These are phyloP conservation scores for Ciconia boyciana DNA, from an alignment of 2,113 vertebrate genomes.

Conservation along the genomic window DNA sequence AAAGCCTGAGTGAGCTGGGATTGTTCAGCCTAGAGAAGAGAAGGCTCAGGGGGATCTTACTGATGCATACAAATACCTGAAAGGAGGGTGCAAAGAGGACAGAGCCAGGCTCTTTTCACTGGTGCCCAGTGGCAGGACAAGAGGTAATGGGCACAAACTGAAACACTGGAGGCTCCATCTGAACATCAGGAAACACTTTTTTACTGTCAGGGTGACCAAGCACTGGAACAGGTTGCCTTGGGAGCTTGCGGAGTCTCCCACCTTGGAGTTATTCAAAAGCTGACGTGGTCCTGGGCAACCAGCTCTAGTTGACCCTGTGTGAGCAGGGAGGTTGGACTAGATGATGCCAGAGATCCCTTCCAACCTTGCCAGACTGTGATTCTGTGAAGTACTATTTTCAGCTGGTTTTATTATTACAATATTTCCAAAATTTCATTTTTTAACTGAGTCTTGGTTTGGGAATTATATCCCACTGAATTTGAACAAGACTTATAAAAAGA, in stretches of 20 bases:
- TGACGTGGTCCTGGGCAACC: not conserved
- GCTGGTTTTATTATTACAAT: not conserved
- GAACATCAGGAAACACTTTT: not conserved
- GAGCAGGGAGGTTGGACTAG: not conserved
- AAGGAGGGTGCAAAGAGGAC: not conserved
- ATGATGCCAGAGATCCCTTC: not conserved
- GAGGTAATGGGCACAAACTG: not conserved
- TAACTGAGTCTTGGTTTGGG: not conserved
- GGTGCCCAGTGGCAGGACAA: not conserved
- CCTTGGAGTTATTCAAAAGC: not conserved
- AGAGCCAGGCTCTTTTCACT: not conserved
- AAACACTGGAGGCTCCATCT: not conserved
- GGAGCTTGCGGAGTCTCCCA: not conserved
- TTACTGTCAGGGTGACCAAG: not conserved
- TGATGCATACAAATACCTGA: not conserved
- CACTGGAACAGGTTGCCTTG: not conserved
- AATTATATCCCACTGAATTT: not conserved
- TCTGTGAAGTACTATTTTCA: not conserved
- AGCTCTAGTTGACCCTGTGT: not conserved
- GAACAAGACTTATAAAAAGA: not conserved
- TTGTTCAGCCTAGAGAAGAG: not conserved
- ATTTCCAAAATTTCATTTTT: not conserved
- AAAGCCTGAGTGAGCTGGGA: not conserved
- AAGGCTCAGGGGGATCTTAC: not conserved
- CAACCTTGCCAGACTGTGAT: not conserved